Base-by-base conservation (phyloP, 2,888 invertebrate species). In the Quadriops clusia region DNA sequence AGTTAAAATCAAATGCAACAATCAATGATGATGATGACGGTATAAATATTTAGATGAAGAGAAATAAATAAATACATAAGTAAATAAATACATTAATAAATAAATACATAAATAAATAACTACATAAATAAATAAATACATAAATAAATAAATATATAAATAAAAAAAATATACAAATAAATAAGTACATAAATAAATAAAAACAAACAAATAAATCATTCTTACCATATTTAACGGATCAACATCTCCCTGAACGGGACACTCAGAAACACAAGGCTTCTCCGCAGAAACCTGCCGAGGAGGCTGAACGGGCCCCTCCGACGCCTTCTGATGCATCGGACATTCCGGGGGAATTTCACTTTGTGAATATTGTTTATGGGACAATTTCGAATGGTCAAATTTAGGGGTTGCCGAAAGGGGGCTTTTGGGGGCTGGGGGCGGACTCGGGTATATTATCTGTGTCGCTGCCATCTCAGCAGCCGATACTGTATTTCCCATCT, bases 211-310 rank as follows among this genome's bases (percentile, higher is more conserved):
- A 23, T 26, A 17, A 17, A 24, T 14, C 20, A 13, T 34, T 41
- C 49, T 47, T 60, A 78, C 80, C 84, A 89, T 87, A 53, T 90
- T 90, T 37, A 77, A 64, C 0, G 87, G 87, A 61, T 86, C 83
- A 13, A 89, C 68, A 45, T 83, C 81, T 40, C 75, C 70, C 45
- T 70, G 64, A 3, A 85, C 72, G 1, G 87, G 86, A 49, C 87
- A 87, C 53, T 83, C 84, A 0, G 72, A 69, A 4, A 30, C 27
- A 6, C 29, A 14, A 23, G 50, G 34, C 23, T 46, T 33, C 23
- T 56, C 51, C 9, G 34, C 33, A 10, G 46, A 44, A 23, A 56
- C 50, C 13, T 36, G 34, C n/a, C n/a, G n/a, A n/a, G n/a, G n/a
- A n/a, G n/a, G n/a, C n/a, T n/a, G n/a, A n/a, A n/a, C n/a, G n/a